Evolutionary conservation across 2,888 invertebrate genomes (phyloP), one percentile per base, ranked within the genome.

Genomic region (Drosophila colorata): DNA sequence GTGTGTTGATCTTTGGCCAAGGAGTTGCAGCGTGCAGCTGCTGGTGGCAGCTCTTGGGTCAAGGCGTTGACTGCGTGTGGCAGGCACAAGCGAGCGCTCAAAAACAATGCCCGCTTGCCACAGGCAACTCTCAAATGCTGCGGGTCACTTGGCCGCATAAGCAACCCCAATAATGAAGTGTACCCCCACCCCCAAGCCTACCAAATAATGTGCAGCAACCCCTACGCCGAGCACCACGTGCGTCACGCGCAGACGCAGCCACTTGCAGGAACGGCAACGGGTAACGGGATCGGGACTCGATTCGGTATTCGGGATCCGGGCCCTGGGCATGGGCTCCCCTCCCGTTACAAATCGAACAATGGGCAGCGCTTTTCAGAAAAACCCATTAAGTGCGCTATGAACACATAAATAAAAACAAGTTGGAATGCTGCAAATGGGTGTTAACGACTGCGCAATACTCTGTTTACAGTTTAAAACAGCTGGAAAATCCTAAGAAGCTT

Each of bases 201-300:
- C 13, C 2, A 1, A 33, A 59, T 14, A 9, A 33, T 18, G 28
- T 8, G 14, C 41, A 41, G n/a, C 40, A 37, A 38, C 64, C 38
- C 56, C 44, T 23, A 47, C 28, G 28, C 56, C 41, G 43, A 35
- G 48, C 80, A 84, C 74, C 83, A 86, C 82, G 79, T 83, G 83
- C 71, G 86, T 87, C 82, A 83, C 86, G 83, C 76, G 88, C 83
- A 83, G 86, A 48, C 88, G 82, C 76, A 74, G 64, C 86, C 64
- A 71, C 66, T 78, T 77, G 60, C 63, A 67, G 65, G 46, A 28
- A 9, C 2, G 28, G 28, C 9, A 28, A 28, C 28, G 41, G 31
- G 48, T 63, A 47, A 58, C 44, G 38, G 41, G n/a, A 52, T 52
- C 47, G 48, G 68, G 40, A 60, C 23, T 40, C 23, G 43, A 38